Evolutionary conservation across 2,888 invertebrate genomes (phyloP), one percentile per base, ranked within the genome.

Genomic region (Polyploca ridens): DNA sequence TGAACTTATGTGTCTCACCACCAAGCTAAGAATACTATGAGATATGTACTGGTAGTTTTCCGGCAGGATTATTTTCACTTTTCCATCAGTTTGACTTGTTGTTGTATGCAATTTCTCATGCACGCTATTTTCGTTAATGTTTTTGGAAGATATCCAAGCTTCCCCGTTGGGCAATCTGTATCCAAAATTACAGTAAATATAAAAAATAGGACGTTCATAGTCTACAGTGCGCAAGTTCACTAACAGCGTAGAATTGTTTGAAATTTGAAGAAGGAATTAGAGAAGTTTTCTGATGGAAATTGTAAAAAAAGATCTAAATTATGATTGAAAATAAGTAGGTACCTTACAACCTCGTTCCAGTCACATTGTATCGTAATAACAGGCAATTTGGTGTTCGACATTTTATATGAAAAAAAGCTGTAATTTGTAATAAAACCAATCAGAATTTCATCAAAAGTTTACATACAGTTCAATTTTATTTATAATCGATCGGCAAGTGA

Each of bases 301-400:
- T 8, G 38, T 27, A 27, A 38, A 10, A 0, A 7, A 38, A 38
- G 7, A 38, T 38, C 1, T 6, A 41, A 41, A 10, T 13, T 11
- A 41, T 11, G 13, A 46, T 33, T 33, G 54, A 46, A 44, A 66
- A 54, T 62, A 19, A 19, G 67, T 62, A 19, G 10, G 67, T 87
- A 94, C 95, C 90, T 91, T 68, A 95, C 75, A 64, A 89, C 89
- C 68, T 94, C 94, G 71, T 94, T 93, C 95, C 95, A 95, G 79
- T 95, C 94, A 67, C 92, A 90, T 71, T 95, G 95, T 65, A 95
- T 91, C 57, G 89, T 90, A 59, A 94, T 78, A 49, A 93, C 87
- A 41, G 94, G 94, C 68, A 87, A 27, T 14, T 61, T 70, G 67
- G 72, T 69, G 68, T 73, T 68, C 38, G 85, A 63, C 89, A 90